Evolutionary conservation across 2,797 vertebrate genomes (phyloP).

Genomic region (Lepus townsendii): DNA sequence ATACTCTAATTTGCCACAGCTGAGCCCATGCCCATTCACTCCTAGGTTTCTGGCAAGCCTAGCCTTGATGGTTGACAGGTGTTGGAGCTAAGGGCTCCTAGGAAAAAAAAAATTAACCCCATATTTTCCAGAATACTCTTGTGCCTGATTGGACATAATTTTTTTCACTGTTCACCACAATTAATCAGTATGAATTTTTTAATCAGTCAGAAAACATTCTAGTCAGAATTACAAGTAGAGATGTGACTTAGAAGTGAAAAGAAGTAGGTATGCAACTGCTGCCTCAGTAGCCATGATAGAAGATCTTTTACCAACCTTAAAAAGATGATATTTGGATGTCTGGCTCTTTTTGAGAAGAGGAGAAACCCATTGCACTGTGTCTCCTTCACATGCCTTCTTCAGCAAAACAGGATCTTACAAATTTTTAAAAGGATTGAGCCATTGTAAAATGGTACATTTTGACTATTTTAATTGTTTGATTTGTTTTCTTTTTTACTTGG

Average conservation of each 20-base stretch:
- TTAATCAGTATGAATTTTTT: conserved; percentile 36
- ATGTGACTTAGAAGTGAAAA: background rate
- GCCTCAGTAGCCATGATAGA: background rate
- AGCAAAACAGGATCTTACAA: conserved; percentile 29
- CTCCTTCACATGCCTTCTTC: conserved; percentile 9
- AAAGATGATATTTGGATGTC: background rate
- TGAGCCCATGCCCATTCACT: conserved; percentile 77
- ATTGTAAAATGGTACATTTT: conserved; percentile 64
- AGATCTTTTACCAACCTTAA: background rate
- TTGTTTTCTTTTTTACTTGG: conserved; percentile 77
- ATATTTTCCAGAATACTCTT: conserved; percentile 57
- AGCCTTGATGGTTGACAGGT: conserved; percentile 83
- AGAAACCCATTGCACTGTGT: background rate
- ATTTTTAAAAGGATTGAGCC: conserved; percentile 63
- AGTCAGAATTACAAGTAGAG: background rate
- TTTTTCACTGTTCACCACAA: background rate
- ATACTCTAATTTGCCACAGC: conserved; percentile 84
- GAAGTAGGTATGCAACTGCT: background rate
- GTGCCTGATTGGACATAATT: background rate
- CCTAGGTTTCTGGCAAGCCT: conserved; percentile 78
- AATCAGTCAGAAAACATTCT: conserved; percentile 49
- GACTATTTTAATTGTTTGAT: conserved; percentile 81
- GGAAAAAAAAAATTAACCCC: conserved; percentile 68
- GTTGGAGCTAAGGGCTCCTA: conserved; percentile 69
- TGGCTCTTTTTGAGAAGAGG: conserved; percentile 11